Conservation (phyloP, 2,797 vertebrate genomes). For the Fistularia commersonii region DNA sequence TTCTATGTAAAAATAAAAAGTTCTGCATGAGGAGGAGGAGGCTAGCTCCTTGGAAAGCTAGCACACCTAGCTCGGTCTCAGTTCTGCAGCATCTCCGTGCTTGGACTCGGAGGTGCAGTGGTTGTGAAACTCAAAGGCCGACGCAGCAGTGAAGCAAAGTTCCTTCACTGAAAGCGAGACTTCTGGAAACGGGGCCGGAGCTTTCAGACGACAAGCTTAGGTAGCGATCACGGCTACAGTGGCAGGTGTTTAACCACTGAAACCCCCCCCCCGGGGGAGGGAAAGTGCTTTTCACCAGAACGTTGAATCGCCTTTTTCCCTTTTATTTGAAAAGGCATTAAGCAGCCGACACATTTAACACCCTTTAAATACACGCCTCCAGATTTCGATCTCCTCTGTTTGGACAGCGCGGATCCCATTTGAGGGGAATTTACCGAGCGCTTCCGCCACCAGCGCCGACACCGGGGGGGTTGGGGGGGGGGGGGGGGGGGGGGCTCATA, state of each 20-base stretch:
- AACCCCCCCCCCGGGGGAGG: too few relatives aligned
- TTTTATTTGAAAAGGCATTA: constrained; percentile 54
- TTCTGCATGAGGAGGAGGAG: too few relatives aligned
- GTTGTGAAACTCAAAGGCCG: too few relatives aligned
- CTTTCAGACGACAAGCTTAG: too few relatives aligned
- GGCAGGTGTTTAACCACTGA: constrained; percentile 41
- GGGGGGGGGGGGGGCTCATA: neutral
- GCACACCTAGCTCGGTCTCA: too few relatives aligned
- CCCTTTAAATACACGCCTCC: constrained; percentile 44
- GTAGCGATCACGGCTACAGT: constrained; percentile 36
- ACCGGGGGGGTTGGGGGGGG: constrained; percentile 23
- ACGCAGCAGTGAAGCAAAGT: too few relatives aligned
- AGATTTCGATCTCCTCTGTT: constrained; percentile 58
- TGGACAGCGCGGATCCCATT: constrained; percentile 58
- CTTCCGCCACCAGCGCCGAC: constrained; percentile 40
- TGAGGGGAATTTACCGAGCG: constrained; percentile 60
- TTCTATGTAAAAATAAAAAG: too few relatives aligned
- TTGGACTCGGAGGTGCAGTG: too few relatives aligned
- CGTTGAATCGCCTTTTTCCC: constrained; percentile 25
- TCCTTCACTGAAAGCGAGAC: too few relatives aligned
- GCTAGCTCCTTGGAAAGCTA: too few relatives aligned
- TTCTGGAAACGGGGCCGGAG: too few relatives aligned
- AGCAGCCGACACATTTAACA: constrained; percentile 47
- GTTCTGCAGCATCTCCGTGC: too few relatives aligned
- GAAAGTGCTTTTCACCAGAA: constrained; percentile 52